phyloP scores from a whole-genome alignment of 2,113 vertebrate species.

The Channa maculata region DNA sequence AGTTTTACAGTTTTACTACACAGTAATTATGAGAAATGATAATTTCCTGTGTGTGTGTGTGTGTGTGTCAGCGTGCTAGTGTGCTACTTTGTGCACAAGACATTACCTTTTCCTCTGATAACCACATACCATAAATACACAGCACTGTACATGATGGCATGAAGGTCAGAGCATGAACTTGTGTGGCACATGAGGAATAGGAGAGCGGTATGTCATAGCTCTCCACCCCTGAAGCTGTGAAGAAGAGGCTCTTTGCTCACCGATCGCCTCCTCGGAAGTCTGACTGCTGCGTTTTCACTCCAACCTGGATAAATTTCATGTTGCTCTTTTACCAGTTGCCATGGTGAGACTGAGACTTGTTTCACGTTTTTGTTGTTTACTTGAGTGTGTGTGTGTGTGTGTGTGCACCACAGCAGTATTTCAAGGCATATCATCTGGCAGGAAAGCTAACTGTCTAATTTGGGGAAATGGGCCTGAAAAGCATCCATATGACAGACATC shows the following conservation, averaged over 20 bases:
- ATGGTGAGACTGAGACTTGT: constrained; percentile 55
- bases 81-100: constrained; percentile 43
- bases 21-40: constrained; percentile 20
- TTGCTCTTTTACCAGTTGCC: constrained; percentile 66
- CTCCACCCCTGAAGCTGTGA: neutral
- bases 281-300: constrained; percentile 10
- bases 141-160: neutral
- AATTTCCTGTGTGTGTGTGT: constrained; percentile 40
- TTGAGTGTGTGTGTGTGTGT: constrained; percentile 10
- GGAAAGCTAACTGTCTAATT: constrained; percentile 49
- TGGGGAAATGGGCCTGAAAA: constrained; percentile 61
- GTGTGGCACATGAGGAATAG: neutral
- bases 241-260: constrained; percentile 6
- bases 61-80: constrained; percentile 23
- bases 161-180: constrained; percentile 42
- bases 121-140: constrained; percentile 5
- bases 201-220: neutral
- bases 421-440: constrained; percentile 56
- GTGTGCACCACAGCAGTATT: constrained; percentile 30
- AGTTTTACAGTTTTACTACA: constrained; percentile 18
- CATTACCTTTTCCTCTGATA: constrained; percentile 40
- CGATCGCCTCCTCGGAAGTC: constrained; percentile 13
- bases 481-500: constrained; percentile 51
- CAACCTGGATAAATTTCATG: constrained; percentile 43
- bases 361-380: constrained; percentile 43